These are phyloP conservation scores for Tridacna gigas DNA, from an alignment of 2,888 invertebrate genomes.

Conservation along the genomic window DNA sequence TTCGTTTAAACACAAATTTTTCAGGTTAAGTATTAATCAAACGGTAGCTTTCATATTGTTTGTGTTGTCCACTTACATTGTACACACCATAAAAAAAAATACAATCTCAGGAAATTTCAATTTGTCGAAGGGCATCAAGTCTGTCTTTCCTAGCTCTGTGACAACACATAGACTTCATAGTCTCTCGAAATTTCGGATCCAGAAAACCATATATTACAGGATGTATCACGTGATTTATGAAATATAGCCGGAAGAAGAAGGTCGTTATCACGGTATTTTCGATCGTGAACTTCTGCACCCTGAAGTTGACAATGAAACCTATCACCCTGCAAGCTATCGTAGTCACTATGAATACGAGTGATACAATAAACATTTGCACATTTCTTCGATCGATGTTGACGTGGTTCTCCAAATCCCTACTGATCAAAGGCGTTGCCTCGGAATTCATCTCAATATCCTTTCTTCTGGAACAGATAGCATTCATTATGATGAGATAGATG, in stretches of 20 bases:
- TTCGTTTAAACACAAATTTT: too few relatives aligned
- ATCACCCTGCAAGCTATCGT: background rate
- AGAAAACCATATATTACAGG: constrained; percentile 25
- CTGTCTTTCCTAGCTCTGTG: too few relatives aligned
- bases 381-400: background rate
- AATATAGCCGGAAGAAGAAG: constrained; percentile 22
- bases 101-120: too few relatives aligned
- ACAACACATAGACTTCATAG: constrained; percentile 2
- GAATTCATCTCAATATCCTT: background rate
- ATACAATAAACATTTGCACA: constrained; percentile 5
- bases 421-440: background rate
- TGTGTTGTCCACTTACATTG: too few relatives aligned
- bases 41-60: too few relatives aligned
- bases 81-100: too few relatives aligned
- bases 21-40: too few relatives aligned
- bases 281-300: background rate
- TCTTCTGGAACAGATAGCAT: background rate
- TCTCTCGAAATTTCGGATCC: constrained; percentile 13
- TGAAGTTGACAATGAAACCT: background rate
- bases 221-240: constrained; percentile 19
- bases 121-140: too few relatives aligned
- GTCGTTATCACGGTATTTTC: background rate
- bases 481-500: constrained; percentile 1
- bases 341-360: constrained; percentile 21
- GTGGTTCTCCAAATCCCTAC: background rate